Conservation (phyloP, 1,140 invertebrate genomes). For the Drosophila nasuta region DNA sequence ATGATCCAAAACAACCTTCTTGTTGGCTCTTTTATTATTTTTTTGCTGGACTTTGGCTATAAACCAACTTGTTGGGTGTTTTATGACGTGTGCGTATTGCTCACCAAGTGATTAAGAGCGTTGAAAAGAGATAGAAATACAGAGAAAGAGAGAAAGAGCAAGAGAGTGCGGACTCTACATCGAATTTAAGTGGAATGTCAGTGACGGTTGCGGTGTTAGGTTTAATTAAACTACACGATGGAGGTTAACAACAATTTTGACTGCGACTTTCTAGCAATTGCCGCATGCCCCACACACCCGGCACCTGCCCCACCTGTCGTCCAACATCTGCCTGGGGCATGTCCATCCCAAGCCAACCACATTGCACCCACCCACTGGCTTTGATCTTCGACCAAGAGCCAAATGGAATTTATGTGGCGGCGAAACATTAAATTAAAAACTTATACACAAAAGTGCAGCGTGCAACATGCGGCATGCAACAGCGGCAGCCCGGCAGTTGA, state of each 20-base stretch:
- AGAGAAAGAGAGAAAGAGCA: background rate
- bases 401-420: conserved; percentile 70
- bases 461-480: conserved; percentile 34
- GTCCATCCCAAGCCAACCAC: conserved; percentile 7
- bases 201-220: conserved; percentile 40
- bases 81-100: conserved; percentile 64
- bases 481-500: conserved; percentile 12
- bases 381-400: conserved; percentile 65
- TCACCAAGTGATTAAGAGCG: conserved; percentile 19
- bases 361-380: conserved; percentile 42
- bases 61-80: conserved; percentile 43
- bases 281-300: background rate
- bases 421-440: conserved; percentile 57
- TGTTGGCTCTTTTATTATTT: background rate
- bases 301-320: conserved; percentile 55
- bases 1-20: conserved; percentile 49
- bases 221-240: conserved; percentile 70
- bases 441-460: conserved; percentile 52
- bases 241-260: conserved; percentile 46
- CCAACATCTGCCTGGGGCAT: conserved; percentile 42
- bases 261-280: conserved; percentile 52
- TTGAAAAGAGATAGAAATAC: conserved; percentile 1
- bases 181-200: conserved; percentile 53
- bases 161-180: background rate
- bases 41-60: conserved; percentile 50